Conservation (phyloP, 92 coral and sea anemone genomes). For the Actinostola sp. region DNA sequence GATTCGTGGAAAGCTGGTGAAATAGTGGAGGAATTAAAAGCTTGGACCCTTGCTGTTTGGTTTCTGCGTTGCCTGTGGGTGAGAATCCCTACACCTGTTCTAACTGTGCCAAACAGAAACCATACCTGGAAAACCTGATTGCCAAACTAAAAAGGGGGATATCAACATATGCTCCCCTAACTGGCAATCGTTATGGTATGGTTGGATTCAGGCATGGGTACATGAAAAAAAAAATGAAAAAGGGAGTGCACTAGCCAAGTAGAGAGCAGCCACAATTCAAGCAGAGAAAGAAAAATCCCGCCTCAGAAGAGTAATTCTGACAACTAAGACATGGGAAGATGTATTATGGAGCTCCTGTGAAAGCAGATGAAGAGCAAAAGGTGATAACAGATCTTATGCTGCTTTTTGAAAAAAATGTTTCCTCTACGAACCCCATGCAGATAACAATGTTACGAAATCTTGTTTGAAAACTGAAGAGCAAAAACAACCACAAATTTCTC, state of each 20-base stretch:
- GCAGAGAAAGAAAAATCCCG: conserved; percentile 9
- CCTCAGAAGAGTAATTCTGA: conserved; percentile 9
- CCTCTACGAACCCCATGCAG: conserved; percentile 31
- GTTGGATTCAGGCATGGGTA: conserved; percentile 10
- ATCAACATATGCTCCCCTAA: neutral
- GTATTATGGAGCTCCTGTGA: conserved; percentile 23
- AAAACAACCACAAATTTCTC: conserved; percentile 40
- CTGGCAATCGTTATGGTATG: neutral
- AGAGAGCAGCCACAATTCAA: neutral
- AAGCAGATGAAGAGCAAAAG: conserved; percentile 20
- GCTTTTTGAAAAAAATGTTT: conserved; percentile 17
- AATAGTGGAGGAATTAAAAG: conserved; percentile 17
- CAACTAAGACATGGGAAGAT: conserved; percentile 22
- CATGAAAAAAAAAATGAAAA: conserved; percentile 5
- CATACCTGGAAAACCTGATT: conserved; percentile 4
- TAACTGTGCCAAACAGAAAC: conserved; percentile 4
- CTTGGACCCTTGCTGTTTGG: neutral
- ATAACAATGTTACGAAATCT: conserved; percentile 30
- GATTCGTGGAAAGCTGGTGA: neutral
- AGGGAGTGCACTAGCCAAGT: conserved; percentile 2
- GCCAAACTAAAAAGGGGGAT: neutral
- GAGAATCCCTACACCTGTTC: conserved; percentile 4
- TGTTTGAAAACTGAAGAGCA: conserved; percentile 43
- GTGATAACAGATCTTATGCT: conserved; percentile 24
- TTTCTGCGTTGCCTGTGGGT: conserved; percentile 3